Conservation (phyloP, 2,797 vertebrate species). For the Trichosurus vulpecula region DNA sequence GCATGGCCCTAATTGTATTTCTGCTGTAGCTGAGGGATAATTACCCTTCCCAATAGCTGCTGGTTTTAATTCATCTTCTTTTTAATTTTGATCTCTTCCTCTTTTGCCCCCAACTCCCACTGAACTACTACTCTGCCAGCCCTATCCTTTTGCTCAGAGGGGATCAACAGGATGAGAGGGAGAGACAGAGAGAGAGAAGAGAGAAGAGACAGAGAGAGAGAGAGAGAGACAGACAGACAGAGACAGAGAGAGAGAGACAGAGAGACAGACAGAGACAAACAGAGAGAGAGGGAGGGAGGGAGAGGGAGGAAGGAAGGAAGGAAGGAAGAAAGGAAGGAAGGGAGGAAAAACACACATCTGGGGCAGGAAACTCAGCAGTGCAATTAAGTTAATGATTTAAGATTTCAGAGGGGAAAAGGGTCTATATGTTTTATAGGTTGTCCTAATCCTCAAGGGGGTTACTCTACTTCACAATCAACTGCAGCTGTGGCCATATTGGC, state of each 20-base stretch:
- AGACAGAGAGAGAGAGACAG: too few relatives aligned
- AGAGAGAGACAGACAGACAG: neutral
- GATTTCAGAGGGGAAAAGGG: neutral
- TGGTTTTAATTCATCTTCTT: constrained; percentile 82
- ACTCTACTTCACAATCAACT: neutral
- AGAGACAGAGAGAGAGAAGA: too few relatives aligned
- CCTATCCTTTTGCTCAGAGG: neutral
- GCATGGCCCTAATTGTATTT: constrained; percentile 87
- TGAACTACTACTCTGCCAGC: neutral
- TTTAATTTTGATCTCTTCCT: constrained; percentile 71
- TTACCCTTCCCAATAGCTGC: constrained; percentile 82
- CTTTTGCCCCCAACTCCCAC: neutral
- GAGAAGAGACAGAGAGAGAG: neutral
- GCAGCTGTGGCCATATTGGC: neutral
- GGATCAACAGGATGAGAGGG: neutral
- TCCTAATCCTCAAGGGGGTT: neutral
- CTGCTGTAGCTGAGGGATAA: constrained; percentile 86
- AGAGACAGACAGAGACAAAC: rapidly evolving
- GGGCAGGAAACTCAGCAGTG: neutral
- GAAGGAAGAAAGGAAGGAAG: neutral
- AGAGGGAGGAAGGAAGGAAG: neutral
- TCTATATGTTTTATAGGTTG: neutral
- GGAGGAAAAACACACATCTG: neutral
- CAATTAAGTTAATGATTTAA: neutral
- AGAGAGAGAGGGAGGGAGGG: too few relatives aligned